Percentiles rank a stretch among this genome's conserved stretches.
Conservation (phyloP, 2,113 vertebrate genomes). For the Indicator indicator region DNA sequence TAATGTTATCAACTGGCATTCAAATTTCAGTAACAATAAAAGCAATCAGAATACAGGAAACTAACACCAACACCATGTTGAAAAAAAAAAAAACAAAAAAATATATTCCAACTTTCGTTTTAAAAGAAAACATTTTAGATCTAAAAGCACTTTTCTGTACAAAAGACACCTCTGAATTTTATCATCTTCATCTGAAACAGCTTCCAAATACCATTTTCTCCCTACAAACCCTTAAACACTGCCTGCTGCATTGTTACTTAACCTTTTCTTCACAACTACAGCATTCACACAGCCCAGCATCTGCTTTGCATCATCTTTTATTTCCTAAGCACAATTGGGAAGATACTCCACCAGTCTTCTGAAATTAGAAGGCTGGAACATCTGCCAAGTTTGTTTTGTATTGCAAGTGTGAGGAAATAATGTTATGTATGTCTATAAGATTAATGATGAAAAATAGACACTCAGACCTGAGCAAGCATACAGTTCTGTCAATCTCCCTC, state of each 20-base stretch:
- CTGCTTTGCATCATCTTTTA: not conserved
- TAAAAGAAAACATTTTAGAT: not conserved
- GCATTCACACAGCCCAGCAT: not conserved
- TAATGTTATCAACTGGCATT: not conserved
- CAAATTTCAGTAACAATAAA: not conserved
- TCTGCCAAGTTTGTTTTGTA: not conserved
- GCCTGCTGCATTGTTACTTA: not conserved
- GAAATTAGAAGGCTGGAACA: not conserved
- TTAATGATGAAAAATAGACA: not conserved
- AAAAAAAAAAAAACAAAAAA: not conserved
- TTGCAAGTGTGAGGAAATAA: not conserved
- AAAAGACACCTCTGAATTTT: not conserved
- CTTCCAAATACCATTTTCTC: not conserved
- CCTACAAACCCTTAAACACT: not conserved
- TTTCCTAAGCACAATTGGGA: not conserved
- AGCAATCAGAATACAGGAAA: not conserved
- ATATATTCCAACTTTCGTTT: not conserved
- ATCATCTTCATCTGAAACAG: not conserved
- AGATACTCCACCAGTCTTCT: not conserved
- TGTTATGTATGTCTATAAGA: not conserved
- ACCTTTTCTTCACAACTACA: not conserved
- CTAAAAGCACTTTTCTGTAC: not conserved
- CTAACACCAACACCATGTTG: not conserved
- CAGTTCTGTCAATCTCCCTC: not conserved
- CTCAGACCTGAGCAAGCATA: not conserved